phyloP scores from a whole-genome alignment of 2,888 invertebrate species.

The Caenorhabditis sp. region DNA sequence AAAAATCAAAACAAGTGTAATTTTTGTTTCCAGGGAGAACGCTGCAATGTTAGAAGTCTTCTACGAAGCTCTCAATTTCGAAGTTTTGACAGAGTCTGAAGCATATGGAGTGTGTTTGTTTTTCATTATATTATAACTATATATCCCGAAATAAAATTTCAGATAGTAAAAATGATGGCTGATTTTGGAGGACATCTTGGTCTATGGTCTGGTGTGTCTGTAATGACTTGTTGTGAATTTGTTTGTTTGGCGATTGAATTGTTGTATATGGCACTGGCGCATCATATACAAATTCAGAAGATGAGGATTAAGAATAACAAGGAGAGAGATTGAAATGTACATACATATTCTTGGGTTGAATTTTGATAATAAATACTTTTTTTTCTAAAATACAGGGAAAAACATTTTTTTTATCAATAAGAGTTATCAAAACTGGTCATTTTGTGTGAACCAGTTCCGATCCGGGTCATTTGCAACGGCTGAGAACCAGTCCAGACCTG shows the following conservation, averaged over 20 bases:
- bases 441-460: too few species aligned
- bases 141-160: too few species aligned
- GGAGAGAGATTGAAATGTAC: not conserved
- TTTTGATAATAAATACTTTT: too few species aligned
- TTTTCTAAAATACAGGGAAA: too few species aligned
- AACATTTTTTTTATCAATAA: too few species aligned
- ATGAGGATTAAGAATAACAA: constrained; percentile 20
- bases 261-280: constrained; percentile 56
- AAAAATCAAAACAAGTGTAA: too few species aligned
- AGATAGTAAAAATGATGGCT: constrained; percentile 69
- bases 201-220: constrained; percentile 66
- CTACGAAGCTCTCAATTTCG: constrained; percentile 70
- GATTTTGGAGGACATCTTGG: constrained; percentile 69
- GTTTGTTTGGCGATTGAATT: constrained; percentile 59
- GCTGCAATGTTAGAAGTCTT: constrained; percentile 71
- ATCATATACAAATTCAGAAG: constrained; percentile 39
- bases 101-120: not conserved
- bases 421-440: too few species aligned
- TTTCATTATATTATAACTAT: too few species aligned
- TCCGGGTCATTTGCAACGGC: too few species aligned
- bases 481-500: too few species aligned
- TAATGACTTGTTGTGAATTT: constrained; percentile 68
- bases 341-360: too few species aligned
- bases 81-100: constrained; percentile 68
- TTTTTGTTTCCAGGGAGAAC: constrained; percentile 56